phyloP scores from a whole-genome alignment of 2,797 vertebrate genomes.

The Sebastes itinus region DNA sequence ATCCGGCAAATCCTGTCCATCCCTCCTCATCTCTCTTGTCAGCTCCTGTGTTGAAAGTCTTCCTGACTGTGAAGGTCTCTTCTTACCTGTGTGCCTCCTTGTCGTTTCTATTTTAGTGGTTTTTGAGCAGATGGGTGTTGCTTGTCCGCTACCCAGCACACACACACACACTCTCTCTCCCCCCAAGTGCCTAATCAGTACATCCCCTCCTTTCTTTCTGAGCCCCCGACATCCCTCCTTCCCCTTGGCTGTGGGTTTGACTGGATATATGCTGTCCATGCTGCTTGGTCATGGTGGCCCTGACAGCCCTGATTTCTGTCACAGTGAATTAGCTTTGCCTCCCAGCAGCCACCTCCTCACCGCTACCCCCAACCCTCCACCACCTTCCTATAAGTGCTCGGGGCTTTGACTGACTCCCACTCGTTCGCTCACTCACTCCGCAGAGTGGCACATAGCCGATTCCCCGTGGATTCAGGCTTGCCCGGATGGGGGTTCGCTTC shows the following conservation, averaged over 20 bases:
- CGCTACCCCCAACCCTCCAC: slow-evolving; percentile 14
- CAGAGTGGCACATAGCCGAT: slow-evolving; percentile 33
- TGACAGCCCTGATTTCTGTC: slow-evolving; percentile 83
- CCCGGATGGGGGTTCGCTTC: slow-evolving; percentile 40
- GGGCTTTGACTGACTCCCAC: slow-evolving; percentile 70
- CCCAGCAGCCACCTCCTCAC: slow-evolving; percentile 68
- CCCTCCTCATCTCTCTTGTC: not conserved
- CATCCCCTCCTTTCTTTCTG: slow-evolving; percentile 40
- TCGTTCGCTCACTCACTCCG: slow-evolving; percentile 36
- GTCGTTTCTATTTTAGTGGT: slow-evolving; percentile 30
- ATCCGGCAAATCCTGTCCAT: not conserved
- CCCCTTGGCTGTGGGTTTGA: slow-evolving; percentile 58
- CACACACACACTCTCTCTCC: not conserved
- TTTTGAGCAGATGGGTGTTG: slow-evolving; percentile 27
- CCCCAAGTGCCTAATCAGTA: slow-evolving; percentile 38
- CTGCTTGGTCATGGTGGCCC: slow-evolving; percentile 81
- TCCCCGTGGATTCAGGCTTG: slow-evolving; percentile 35
- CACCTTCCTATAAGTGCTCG: slow-evolving; percentile 50
- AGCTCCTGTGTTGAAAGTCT: slow-evolving; percentile 3
- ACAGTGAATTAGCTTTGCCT: slow-evolving; percentile 81
- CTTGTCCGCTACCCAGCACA: not conserved
- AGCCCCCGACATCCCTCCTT: slow-evolving; percentile 45
- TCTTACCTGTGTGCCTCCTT: slow-evolving; percentile 12
- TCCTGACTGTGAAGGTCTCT: not conserved
- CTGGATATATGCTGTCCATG: slow-evolving; percentile 73